phyloP scores from a whole-genome alignment of 2,797 vertebrate species.

The Mus caroli region DNA sequence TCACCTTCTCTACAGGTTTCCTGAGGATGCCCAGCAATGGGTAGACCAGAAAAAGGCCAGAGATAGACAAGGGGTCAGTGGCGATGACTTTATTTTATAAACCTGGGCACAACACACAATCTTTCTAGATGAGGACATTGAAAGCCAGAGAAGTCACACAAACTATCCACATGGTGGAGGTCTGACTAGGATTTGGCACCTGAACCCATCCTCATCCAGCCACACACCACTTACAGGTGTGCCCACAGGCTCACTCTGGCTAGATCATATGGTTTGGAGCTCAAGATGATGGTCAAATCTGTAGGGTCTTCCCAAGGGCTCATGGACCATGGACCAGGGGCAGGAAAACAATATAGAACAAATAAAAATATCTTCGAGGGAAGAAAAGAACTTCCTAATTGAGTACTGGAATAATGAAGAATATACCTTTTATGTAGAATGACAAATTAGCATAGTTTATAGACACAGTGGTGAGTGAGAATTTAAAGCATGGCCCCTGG shows the following conservation, averaged over 20 bases:
- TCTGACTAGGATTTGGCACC: background rate
- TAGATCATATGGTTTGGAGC: background rate
- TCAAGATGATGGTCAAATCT: background rate
- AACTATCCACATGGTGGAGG: background rate
- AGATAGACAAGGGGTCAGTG: background rate
- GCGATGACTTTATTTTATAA: background rate
- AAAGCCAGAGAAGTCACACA: background rate
- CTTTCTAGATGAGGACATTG: background rate
- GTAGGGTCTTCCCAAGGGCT: background rate
- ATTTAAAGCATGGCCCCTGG: background rate
- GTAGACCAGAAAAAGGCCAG: background rate
- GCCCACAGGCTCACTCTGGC: background rate
- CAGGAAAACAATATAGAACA: background rate
- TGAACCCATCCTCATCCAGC: background rate
- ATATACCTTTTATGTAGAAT: background rate
- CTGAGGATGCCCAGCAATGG: conserved; percentile 5
- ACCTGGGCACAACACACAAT: background rate
- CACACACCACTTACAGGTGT: background rate
- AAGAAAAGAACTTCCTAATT: background rate
- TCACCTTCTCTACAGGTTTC: background rate
- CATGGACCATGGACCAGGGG: background rate
- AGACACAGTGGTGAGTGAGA: background rate
- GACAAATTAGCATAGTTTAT: background rate
- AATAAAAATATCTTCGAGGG: background rate
- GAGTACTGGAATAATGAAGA: background rate